Percentiles rank a stretch among this genome's conserved stretches.
Conservation (phyloP, 2,888 invertebrate species). For the Drosophila tripunctata region DNA sequence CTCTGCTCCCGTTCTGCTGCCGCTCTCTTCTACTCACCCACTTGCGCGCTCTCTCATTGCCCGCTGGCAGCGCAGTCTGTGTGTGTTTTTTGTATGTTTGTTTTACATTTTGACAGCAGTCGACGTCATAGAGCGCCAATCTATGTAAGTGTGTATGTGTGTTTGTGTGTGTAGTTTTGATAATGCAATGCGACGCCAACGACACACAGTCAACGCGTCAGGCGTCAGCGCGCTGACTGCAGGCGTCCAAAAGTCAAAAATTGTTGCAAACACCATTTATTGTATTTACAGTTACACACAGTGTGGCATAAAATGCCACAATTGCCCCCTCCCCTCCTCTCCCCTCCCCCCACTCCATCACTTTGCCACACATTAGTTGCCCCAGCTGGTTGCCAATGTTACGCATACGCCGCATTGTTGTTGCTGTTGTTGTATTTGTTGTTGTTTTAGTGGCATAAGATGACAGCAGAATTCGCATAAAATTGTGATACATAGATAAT, state of each 20-base stretch:
- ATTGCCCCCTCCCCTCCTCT: conserved; percentile 1
- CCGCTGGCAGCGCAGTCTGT: conserved; percentile 43
- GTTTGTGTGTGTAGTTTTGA: conserved; percentile 54
- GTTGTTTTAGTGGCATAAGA: conserved; percentile 6
- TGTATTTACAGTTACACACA: conserved; percentile 51
- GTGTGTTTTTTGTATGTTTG: conserved; percentile 58
- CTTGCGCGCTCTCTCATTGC: too few species aligned
- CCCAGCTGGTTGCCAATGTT: conserved; percentile 11
- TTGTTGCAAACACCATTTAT: conserved; percentile 72
- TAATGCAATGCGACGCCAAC: conserved; percentile 57
- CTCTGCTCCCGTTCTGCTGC: not conserved
- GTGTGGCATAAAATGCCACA: conserved; percentile 32
- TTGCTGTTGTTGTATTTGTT: not conserved
- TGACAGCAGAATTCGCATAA: conserved; percentile 8
- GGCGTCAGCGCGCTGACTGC: conserved; percentile 45
- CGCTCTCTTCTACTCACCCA: too few species aligned
- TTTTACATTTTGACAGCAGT: conserved; percentile 59
- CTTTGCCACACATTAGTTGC: not conserved
- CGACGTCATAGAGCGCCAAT: conserved; percentile 28
- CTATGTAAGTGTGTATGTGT: conserved; percentile 1
- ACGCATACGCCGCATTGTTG: conserved; percentile 17
- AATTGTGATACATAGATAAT: not conserved
- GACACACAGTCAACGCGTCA: conserved; percentile 25
- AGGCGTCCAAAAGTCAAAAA: conserved; percentile 66
- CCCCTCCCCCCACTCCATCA: not conserved